These are phyloP conservation scores for Xestia sexstrigata DNA, from an alignment of 2,888 invertebrate genomes.

Conservation along the genomic window DNA sequence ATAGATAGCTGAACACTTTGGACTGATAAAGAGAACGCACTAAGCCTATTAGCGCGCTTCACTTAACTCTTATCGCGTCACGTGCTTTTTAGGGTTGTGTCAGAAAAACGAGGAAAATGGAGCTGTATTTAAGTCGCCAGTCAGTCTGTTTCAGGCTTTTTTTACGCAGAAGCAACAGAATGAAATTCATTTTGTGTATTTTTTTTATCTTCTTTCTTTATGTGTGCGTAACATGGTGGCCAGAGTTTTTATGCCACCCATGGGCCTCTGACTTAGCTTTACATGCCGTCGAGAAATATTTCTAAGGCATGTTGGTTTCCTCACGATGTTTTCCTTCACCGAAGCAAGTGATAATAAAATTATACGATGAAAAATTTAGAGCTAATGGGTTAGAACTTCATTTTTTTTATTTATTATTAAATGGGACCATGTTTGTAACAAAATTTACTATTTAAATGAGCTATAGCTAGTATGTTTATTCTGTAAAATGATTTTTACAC, in stretches of 20 bases:
- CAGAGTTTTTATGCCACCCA: too few relatives aligned
- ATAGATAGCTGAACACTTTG: constrained; percentile 51
- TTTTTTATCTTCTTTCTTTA: too few relatives aligned
- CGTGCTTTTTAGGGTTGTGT: constrained; percentile 39
- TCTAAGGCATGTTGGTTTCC: too few relatives aligned
- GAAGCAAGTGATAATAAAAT: too few relatives aligned
- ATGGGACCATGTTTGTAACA: neutral
- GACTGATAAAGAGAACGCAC: constrained; percentile 61
- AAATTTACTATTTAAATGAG: neutral
- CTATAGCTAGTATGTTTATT: neutral
- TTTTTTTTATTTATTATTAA: neutral
- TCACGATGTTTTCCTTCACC: too few relatives aligned
- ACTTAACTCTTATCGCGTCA: constrained; percentile 57
- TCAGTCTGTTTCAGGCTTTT: too few relatives aligned
- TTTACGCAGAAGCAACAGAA: neutral
- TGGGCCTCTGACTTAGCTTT: too few relatives aligned
- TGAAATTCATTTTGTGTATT: neutral
- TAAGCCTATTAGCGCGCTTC: constrained; percentile 65
- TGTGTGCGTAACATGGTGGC: too few relatives aligned
- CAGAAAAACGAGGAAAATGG: neutral
- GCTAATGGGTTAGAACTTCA: too few relatives aligned
- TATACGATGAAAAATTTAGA: too few relatives aligned
- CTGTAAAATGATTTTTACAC: neutral
- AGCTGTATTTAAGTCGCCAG: neutral
- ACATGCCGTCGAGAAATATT: too few relatives aligned